These are phyloP conservation scores for Dendrolimus punctatus DNA, from an alignment of 1,140 invertebrate genomes.

Conservation along the genomic window DNA sequence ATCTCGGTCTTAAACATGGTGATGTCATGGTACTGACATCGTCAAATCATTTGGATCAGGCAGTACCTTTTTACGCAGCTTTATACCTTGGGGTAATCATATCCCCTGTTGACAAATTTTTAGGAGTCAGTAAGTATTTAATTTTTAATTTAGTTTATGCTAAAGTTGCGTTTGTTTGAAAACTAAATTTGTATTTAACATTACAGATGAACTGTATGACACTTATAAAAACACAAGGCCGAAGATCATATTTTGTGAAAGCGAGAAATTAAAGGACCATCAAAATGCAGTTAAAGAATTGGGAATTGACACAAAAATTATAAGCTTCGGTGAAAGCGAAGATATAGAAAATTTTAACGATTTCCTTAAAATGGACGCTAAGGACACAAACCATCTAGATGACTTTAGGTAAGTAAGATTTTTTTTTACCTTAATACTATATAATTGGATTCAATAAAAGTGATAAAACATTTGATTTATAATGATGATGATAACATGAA, in stretches of 20 bases:
- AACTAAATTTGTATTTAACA: slow-evolving; percentile 1
- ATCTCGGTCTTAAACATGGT: slow-evolving; percentile 28
- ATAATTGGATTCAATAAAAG: too few species aligned
- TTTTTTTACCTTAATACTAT: too few species aligned
- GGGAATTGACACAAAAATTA: slow-evolving; percentile 12
- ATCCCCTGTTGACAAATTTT: slow-evolving; percentile 8
- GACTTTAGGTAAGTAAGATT: too few species aligned
- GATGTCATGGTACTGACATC: slow-evolving; percentile 48
- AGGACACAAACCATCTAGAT: too few species aligned
- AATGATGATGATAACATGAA: too few species aligned
- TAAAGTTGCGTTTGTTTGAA: slow-evolving; percentile 2
- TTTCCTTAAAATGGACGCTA: too few species aligned
- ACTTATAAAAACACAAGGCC: slow-evolving; percentile 17
- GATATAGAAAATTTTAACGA: too few species aligned
- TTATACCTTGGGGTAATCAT: slow-evolving; percentile 30
- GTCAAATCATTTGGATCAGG: slow-evolving; percentile 41
- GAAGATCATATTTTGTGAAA: slow-evolving; percentile 31
- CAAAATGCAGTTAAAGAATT: slow-evolving; percentile 16
- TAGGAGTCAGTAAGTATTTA: slow-evolving; percentile 10
- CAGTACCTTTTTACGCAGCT: slow-evolving; percentile 42
- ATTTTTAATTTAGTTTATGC: not conserved
- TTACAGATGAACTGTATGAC: slow-evolving; percentile 25
- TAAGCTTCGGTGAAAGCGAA: slow-evolving; percentile 18
- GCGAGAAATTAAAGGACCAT: slow-evolving; percentile 15
- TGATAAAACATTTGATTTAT: too few species aligned